These are phyloP conservation scores for Sturmia bella DNA, from an alignment of 2,888 invertebrate species.

Conservation along the genomic window DNA sequence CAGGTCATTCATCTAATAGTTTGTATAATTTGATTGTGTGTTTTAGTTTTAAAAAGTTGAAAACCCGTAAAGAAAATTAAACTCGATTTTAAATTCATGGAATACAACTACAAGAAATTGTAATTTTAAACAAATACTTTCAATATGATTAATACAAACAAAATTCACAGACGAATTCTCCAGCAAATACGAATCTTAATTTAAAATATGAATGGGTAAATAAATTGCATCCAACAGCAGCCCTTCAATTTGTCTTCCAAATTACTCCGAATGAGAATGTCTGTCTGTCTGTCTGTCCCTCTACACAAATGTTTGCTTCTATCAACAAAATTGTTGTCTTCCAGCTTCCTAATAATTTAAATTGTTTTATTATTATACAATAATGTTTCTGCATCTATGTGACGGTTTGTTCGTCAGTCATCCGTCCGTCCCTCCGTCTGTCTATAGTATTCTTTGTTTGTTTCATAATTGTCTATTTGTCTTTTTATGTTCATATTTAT, in stretches of 20 bases:
- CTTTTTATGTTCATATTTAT: conserved; percentile 17
- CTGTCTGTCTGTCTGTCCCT: not conserved
- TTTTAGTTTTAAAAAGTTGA: conserved; percentile 36
- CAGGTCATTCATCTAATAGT: not conserved
- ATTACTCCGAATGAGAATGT: not conserved
- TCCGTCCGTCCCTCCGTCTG: not conserved
- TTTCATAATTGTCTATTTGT: conserved; percentile 13
- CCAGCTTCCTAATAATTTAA: conserved; percentile 48
- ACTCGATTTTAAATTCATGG: conserved; percentile 47
- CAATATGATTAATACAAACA: conserved; percentile 31
- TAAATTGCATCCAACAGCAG: conserved; percentile 54
- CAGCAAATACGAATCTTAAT: conserved; percentile 43
- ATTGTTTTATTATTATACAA: conserved; percentile 19
- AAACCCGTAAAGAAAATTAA: conserved; percentile 35
- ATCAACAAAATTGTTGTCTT: conserved; percentile 46
- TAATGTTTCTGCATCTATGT: not conserved
- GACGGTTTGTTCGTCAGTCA: not conserved
- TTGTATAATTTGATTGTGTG: conserved; percentile 26
- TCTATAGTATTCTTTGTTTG: not conserved
- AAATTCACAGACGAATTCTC: conserved; percentile 13
- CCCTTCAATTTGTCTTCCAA: conserved; percentile 47
- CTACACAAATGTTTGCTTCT: not conserved
- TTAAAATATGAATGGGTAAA: not conserved
- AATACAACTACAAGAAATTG: conserved; percentile 38
- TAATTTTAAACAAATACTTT: conserved; percentile 26